Evolutionary conservation across 2,888 invertebrate genomes (phyloP).

Genomic region (Branchellion lobata): DNA sequence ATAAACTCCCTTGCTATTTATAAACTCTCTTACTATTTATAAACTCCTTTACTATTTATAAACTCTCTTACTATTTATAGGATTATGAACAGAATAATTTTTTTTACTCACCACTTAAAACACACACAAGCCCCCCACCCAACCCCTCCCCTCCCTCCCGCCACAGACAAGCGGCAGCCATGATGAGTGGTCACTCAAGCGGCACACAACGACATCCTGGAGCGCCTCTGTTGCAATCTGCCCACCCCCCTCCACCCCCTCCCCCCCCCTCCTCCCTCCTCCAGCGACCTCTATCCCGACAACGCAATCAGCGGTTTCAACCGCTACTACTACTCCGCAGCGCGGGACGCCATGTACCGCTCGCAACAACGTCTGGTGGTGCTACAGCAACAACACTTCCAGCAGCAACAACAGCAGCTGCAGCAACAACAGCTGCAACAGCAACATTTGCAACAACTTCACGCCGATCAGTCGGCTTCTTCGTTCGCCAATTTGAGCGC

Average conservation of each 20-base stretch:
- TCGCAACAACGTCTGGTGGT: conserved; percentile 57
- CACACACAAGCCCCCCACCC: no score
- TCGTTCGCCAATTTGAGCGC: conserved; percentile 23
- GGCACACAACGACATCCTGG: conserved; percentile 54
- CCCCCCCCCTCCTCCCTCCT: conserved; percentile 43
- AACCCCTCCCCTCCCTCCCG: not conserved
- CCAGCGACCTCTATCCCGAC: conserved; percentile 55
- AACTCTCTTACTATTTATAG: no score
- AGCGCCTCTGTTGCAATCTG: conserved; percentile 54
- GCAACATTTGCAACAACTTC: conserved; percentile 49
- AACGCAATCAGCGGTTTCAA: conserved; percentile 53
- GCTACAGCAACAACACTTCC: conserved; percentile 57
- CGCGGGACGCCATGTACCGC: conserved; percentile 58
- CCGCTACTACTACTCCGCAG: conserved; percentile 58
- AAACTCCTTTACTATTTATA: no score
- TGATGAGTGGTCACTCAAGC: conserved; percentile 46
- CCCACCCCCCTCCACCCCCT: conserved; percentile 54
- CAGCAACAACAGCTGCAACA: conserved; percentile 53
- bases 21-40: no score
- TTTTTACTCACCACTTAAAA: no score
- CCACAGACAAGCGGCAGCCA: conserved; percentile 45
- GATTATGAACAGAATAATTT: no score
- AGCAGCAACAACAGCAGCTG: conserved; percentile 53
- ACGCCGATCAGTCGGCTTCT: conserved; percentile 19
- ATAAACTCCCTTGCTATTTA: no score